phyloP scores from a whole-genome alignment of 1,140 invertebrate species.

The Coenobita brevimanus region DNA sequence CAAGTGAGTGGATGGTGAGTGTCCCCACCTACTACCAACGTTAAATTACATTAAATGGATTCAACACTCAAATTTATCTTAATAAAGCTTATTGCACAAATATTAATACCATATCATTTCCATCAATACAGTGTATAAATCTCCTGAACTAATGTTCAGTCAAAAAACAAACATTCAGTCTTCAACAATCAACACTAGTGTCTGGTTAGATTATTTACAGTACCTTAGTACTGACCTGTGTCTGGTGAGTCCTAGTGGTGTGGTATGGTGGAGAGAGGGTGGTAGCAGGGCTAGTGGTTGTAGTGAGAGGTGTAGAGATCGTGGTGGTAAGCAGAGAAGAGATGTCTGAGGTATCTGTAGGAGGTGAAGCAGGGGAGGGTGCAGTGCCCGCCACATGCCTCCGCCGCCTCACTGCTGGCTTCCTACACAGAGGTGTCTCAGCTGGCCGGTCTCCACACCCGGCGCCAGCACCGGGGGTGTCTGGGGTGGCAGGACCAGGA shows the following conservation, averaged over 20 bases:
- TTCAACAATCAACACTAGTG: no score
- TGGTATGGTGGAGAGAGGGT: background rate
- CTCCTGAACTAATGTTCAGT: no score
- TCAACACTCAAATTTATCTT: no score
- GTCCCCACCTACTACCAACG: no score
- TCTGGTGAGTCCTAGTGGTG: slow-evolving; percentile 21
- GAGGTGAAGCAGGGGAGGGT: slow-evolving; percentile 32
- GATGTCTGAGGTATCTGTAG: slow-evolving; percentile 45
- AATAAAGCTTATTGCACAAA: no score
- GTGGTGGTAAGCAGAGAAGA: slow-evolving; percentile 50
- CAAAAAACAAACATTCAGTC: no score
- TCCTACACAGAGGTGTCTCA: slow-evolving; percentile 43
- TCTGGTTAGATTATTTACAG: no score
- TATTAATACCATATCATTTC: no score
- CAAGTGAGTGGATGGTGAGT: no score
- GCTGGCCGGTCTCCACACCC: background rate
- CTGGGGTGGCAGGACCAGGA: background rate
- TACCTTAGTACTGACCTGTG: slow-evolving; percentile 30
- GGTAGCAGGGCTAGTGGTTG: slow-evolving; percentile 41
- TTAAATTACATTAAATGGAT: no score
- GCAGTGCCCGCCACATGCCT: slow-evolving; percentile 49
- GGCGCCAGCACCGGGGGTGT: background rate
- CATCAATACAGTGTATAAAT: no score
- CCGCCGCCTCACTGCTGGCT: slow-evolving; percentile 50
- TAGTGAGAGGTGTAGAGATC: slow-evolving; percentile 13